Evolutionary conservation across 2,888 invertebrate species (phyloP), one percentile per base, ranked within the genome.

Genomic region (Lutraria lutraria): DNA sequence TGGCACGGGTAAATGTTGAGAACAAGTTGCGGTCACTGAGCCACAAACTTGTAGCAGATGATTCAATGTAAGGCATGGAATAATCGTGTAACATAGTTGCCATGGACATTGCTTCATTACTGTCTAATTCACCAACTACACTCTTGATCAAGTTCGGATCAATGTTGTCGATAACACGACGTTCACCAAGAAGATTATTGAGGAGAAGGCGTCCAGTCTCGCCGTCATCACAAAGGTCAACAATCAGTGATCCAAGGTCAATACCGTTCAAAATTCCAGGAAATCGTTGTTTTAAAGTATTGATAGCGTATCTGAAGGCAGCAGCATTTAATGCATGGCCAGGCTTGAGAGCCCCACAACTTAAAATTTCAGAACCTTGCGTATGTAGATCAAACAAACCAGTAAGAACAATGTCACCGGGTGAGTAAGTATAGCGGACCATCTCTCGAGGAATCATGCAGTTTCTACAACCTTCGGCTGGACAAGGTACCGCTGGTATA

Each of bases 41-140:
- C 8, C 63, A 29, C 0, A 88, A 43, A 60, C 93, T 91, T 6
- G 94, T 94, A 0, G 95, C 95, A 6, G 89, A 85, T 0, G 92
- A 87, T 8, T 94, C 94, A 16, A 97, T 94, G 95, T 97, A 97
- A 0, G 97, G 97, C 72, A 97, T 96, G 76, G 96, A 95, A 94
- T 97, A 97, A n/a, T 97, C 95, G 31, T 97, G 95, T 79, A 97
- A 95, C 92, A 97, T 96, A 68, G 97, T 97, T 6, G 94, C 92
- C 86, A 95, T 90, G 6, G 90, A 82, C 13, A 91, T 87, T 3
- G 95, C 94, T 43, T 93, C 89, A 0, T 85, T 85, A 81, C 92
- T 93, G 31, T 88, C 89, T 19, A 94, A 88, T 13, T 90, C 90
- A 56, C 95, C 95, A 12, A 95, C 92, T 43, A 95, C 94, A 0